phyloP scores from a whole-genome alignment of 2,888 invertebrate genomes.

The Unio delphinus region DNA sequence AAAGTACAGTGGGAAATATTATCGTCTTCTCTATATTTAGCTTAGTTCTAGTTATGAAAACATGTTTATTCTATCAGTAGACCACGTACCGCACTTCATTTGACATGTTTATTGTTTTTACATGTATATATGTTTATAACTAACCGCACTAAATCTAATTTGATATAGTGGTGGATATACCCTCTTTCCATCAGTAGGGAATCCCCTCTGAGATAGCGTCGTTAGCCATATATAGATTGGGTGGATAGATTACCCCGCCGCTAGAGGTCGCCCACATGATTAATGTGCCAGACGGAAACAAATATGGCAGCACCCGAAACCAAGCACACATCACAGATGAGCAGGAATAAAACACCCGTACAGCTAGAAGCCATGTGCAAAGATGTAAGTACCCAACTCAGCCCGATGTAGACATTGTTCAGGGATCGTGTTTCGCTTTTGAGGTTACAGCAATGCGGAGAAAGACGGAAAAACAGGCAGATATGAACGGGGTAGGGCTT shows the following conservation, averaged over 20 bases:
- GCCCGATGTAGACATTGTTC: slow-evolving; percentile 4
- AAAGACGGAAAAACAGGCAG: slow-evolving; percentile 6
- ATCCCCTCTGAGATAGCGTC: too few relatives aligned
- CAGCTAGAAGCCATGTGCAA: slow-evolving; percentile 40
- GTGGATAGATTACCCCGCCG: slow-evolving; percentile 35
- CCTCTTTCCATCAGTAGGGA: too few relatives aligned
- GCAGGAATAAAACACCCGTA: slow-evolving; percentile 44
- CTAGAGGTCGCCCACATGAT: slow-evolving; percentile 40
- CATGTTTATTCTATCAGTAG: too few relatives aligned
- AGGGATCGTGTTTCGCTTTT: slow-evolving; percentile 4
- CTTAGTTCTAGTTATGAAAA: too few relatives aligned
- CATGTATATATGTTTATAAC: too few relatives aligned
- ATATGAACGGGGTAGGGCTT: slow-evolving; percentile 14
- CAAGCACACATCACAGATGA: slow-evolving; percentile 26
- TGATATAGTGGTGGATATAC: too few relatives aligned
- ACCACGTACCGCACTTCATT: too few relatives aligned
- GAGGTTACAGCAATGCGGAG: slow-evolving; percentile 3
- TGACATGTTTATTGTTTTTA: too few relatives aligned
- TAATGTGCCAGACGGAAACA: slow-evolving; percentile 27
- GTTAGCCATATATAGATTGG: slow-evolving; percentile 8
- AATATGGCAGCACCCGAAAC: slow-evolving; percentile 55
- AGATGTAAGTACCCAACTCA: slow-evolving; percentile 37
- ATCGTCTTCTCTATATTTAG: too few relatives aligned
- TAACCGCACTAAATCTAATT: too few relatives aligned
- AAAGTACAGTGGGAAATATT: too few relatives aligned